Base-by-base conservation (phyloP, 2,113 vertebrate species). In the Siphamia tubifer region DNA sequence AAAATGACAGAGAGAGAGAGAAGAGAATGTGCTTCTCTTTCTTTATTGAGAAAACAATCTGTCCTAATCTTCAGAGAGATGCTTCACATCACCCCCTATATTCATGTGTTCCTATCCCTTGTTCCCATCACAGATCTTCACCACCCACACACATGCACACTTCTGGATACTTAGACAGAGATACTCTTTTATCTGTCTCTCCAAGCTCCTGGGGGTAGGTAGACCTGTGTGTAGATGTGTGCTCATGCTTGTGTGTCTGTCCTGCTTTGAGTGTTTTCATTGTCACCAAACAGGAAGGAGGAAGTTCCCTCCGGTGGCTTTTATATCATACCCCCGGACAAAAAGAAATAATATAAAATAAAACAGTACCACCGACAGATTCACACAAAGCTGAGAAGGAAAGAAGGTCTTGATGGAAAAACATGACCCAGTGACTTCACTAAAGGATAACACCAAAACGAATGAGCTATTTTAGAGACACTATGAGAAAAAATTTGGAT, bases 21-120 rank as follows among this genome's bases (percentile, higher is more conserved):
- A 65, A 74, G 49, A 71, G 31, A 65, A 56, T 63, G 73, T 49
- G 75, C 42, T 54, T 32, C 12, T 8, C 20, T 47, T 58, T 62
- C 48, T 47, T 57, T 48, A 73, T 75, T 58, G 62, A 57, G 48
- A 76, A 84, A 83, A 85, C 83, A 87, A 85, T 85, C 64, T 64
- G 67, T 74, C 56, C 60, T 81, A 74, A 86, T 86, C 83, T 84
- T 34, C 62, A 70, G 68, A 79, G 79, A 83, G 70, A 64, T 32
- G 55, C 69, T 63, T 73, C 70, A 70, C 78, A 74, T 74, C 80
- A 65, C 68, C 44, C 49, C 51, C 31, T 52, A 71, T 27, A 60
- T 69, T 73, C 70, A 69, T 84, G 86, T 40, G 25, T 76, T 85
- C 66, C 61, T 55, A 65, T 71, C 72, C 66, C 71, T 16, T 40